phyloP scores from a whole-genome alignment of 2,113 vertebrate genomes.

The Archocentrus centrarchus region DNA sequence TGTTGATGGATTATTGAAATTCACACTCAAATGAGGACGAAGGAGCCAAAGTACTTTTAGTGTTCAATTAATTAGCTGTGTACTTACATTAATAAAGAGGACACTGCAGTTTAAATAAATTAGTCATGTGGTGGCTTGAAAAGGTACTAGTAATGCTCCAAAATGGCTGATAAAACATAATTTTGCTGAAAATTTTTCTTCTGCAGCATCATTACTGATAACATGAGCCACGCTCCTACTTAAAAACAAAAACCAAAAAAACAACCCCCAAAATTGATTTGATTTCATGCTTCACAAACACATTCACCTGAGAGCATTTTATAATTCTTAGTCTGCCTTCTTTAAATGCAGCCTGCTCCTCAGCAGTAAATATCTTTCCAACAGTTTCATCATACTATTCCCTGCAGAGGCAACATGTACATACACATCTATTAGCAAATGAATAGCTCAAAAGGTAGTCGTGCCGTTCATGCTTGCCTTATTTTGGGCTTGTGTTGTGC shows the following conservation, averaged over 20 bases:
- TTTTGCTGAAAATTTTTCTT: background rate
- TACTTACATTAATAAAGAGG: background rate
- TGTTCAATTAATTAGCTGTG: background rate
- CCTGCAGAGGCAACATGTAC: conserved; percentile 36
- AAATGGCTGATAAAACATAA: background rate
- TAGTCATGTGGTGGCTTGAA: background rate
- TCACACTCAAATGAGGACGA: background rate
- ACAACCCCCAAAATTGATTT: background rate
- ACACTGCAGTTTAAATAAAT: background rate
- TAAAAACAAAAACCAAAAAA: background rate
- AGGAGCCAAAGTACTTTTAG: background rate
- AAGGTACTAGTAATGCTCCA: background rate
- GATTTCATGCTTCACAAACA: conserved; percentile 1
- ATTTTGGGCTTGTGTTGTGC: conserved; percentile 47
- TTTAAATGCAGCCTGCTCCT: conserved; percentile 1
- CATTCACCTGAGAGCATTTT: conserved; percentile 4
- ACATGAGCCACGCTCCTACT: background rate
- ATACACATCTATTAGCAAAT: conserved; percentile 38
- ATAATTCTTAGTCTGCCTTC: background rate
- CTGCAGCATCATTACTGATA: background rate
- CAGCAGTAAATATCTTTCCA: background rate
- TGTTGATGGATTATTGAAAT: background rate
- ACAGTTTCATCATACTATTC: conserved; percentile 31
- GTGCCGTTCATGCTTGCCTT: conserved; percentile 32
- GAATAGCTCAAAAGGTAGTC: conserved; percentile 38